These are phyloP conservation scores for Orchesellides sinensis DNA, from an alignment of 2,888 invertebrate genomes.

Conservation along the genomic window DNA sequence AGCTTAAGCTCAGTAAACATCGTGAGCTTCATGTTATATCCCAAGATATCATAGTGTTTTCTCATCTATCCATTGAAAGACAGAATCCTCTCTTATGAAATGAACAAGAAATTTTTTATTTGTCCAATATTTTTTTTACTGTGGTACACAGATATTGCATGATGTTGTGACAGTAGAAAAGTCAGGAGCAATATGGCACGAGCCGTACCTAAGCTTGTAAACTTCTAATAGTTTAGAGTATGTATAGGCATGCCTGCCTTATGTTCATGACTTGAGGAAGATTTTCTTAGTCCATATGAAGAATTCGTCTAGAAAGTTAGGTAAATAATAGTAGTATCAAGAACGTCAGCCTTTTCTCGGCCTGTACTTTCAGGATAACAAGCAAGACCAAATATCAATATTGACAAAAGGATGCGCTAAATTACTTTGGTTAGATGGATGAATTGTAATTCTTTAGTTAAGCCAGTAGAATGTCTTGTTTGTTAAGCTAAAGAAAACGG, in stretches of 20 bases:
- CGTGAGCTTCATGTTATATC: no score
- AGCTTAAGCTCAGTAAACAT: constrained; percentile 21
- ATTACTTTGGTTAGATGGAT: neutral
- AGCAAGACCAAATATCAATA: constrained; percentile 31
- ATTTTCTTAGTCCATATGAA: no score
- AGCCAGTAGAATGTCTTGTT: constrained; percentile 20
- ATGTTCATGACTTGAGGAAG: neutral
- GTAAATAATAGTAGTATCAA: neutral
- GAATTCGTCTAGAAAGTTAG: neutral
- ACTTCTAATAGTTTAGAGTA: neutral
- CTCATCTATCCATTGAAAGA: no score
- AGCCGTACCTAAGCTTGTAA: neutral
- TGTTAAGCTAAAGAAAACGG: constrained; percentile 24
- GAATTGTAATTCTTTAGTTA: constrained; percentile 5
- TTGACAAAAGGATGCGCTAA: constrained; percentile 45
- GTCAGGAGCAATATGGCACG: neutral
- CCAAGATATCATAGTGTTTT: no score
- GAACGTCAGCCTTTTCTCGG: neutral
- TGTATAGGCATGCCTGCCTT: neutral
- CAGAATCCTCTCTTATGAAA: no score
- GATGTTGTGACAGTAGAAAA: no score
- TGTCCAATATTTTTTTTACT: neutral
- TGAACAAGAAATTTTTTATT: no score
- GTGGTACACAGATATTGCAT: neutral
- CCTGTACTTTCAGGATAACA: constrained; percentile 21